Conservation (phyloP, 2,797 vertebrate genomes). For the Cossypha dichroa region DNA sequence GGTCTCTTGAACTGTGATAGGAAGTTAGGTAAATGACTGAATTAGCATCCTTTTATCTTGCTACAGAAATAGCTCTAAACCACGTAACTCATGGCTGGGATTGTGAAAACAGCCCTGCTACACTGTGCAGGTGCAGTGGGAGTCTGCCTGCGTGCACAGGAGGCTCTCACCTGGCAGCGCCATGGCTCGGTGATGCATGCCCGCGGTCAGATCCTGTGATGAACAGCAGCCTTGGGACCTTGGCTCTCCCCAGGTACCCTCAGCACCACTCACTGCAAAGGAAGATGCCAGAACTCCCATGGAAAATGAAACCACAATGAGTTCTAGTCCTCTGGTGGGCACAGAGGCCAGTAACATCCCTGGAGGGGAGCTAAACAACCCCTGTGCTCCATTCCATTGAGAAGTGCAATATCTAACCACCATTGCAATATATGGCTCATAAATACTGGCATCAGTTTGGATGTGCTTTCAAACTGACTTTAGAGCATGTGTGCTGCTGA, state of each 20-base stretch:
- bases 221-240: not conserved
- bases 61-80: not conserved
- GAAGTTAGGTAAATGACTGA: not conserved
- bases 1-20: not conserved
- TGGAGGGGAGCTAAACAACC: not conserved
- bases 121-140: fast-evolving
- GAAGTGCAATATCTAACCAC: not conserved
- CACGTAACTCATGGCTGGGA: fast-evolving
- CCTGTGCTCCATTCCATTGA: not conserved
- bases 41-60: not conserved
- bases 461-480: not conserved
- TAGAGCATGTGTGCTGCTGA: not conserved
- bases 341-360: not conserved
- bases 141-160: not conserved
- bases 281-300: not conserved
- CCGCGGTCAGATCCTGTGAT: not conserved
- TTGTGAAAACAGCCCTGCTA: not conserved
- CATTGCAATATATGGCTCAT: not conserved
- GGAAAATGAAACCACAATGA: not conserved
- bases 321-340: not conserved
- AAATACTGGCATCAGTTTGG: not conserved
- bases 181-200: fast-evolving
- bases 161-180: not conserved
- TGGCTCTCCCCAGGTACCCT: not conserved
- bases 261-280: not conserved